Conservation (phyloP, 2,113 vertebrate species). For the Protobothrops flavoviridis region DNA sequence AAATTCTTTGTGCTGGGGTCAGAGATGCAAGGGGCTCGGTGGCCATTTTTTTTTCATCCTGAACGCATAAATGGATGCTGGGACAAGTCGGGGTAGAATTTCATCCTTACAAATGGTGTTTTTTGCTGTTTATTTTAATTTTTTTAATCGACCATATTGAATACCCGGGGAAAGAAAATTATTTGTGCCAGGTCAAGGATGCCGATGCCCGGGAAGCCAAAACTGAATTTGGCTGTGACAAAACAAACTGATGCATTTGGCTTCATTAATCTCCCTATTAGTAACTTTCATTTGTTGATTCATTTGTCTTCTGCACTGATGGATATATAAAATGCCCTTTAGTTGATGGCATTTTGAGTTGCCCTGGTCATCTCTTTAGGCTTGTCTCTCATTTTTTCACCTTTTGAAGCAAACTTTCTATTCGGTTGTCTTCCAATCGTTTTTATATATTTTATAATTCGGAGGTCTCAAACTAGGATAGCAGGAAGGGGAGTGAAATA, state of each 20-base stretch:
- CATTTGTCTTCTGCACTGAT: conserved; percentile 45
- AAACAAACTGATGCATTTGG: conserved; percentile 60
- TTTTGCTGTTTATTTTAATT: too few relatives aligned
- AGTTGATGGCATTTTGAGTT: conserved; percentile 40
- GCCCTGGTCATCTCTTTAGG: background rate
- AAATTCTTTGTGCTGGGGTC: too few relatives aligned
- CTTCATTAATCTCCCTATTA: conserved; percentile 63
- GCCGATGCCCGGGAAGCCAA: too few relatives aligned
- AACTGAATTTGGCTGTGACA: conserved; percentile 55
- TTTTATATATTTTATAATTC: background rate
- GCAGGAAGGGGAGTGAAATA: background rate
- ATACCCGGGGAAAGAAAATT: too few relatives aligned
- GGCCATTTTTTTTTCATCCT: too few relatives aligned
- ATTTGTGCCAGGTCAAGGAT: too few relatives aligned
- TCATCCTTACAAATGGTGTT: too few relatives aligned
- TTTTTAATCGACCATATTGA: too few relatives aligned
- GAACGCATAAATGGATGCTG: too few relatives aligned
- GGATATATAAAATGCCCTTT: conserved; percentile 61
- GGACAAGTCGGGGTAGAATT: too few relatives aligned
- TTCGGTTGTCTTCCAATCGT: background rate
- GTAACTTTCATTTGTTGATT: conserved; percentile 68
- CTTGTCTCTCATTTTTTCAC: background rate
- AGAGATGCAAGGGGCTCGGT: too few relatives aligned
- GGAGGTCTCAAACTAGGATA: background rate
- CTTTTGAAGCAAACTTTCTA: background rate